phyloP scores from a whole-genome alignment of 2,888 invertebrate genomes.

The Polyploca ridens region DNA sequence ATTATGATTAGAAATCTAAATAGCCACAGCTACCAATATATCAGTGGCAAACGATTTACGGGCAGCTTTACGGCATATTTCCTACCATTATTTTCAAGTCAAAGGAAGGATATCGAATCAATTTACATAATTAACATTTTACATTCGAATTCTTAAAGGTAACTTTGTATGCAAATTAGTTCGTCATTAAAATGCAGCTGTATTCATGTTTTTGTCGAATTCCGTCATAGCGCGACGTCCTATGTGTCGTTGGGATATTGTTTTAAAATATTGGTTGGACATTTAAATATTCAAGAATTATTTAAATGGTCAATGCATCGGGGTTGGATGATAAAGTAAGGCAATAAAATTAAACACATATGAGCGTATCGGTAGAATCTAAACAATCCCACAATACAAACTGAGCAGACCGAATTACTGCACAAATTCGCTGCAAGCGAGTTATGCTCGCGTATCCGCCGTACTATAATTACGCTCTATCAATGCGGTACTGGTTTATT shows the following conservation, averaged over 20 bases:
- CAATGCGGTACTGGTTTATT: conserved; percentile 81
- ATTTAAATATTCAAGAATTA: conserved; percentile 18
- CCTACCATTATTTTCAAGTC: conserved; percentile 55
- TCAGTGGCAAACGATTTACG: conserved; percentile 19
- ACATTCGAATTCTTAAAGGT: conserved; percentile 58
- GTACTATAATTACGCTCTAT: conserved; percentile 80
- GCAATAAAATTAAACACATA: conserved; percentile 31
- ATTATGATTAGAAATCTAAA: conserved; percentile 25
- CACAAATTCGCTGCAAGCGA: conserved; percentile 70
- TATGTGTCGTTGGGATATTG: conserved; percentile 6
- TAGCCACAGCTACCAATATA: conserved; percentile 26
- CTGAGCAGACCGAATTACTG: conserved; percentile 58
- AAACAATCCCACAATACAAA: conserved; percentile 70
- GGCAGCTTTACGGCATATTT: conserved; percentile 51
- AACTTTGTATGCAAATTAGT: conserved; percentile 77
- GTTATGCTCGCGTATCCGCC: conserved; percentile 53
- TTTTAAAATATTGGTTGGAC: conserved; percentile 8
- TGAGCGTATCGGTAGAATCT: conserved; percentile 36
- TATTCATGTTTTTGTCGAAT: conserved; percentile 39
- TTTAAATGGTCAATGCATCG: conserved; percentile 53
- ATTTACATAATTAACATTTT: conserved; percentile 74
- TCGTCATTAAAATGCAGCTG: conserved; percentile 64
- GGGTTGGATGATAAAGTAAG: conserved; percentile 8
- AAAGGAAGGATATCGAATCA: conserved; percentile 70
- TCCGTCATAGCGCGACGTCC: conserved; percentile 18